Base-by-base conservation (phyloP, 1,140 invertebrate species). In the Vollenhovia emeryi region DNA sequence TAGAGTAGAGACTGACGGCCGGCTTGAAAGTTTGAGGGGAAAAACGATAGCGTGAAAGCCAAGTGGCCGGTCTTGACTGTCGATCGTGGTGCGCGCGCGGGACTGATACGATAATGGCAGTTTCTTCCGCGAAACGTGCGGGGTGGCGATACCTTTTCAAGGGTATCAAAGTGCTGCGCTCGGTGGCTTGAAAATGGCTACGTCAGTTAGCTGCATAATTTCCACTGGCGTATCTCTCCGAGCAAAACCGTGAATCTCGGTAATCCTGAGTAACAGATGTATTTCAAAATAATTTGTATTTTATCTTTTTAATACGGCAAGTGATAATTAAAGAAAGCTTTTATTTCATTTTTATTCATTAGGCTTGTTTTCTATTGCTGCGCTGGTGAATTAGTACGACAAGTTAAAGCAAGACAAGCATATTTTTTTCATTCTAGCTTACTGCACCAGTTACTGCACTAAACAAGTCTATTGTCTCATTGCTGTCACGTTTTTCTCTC, bases 51-150 rank as follows among this genome's bases (percentile, higher is more conserved):
- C 24, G 57, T 36, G 30, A 8, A 62, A 57, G 50, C 30, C 80
- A n/a, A 24, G 52, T 52, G 69, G 69, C 24, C 48, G 69, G 7
- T 62, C 69, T 48, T 75, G 55, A 62, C 55, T 84, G 45, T 24
- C 43, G 68, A 82, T 71, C 66, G 27, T 52, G 33, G 24, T n/a
- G n/a, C 9, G 18, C 2, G 18, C 33, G 15, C 18, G 24, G 48
- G n/a, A 40, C 52, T 59, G 50, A 57, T 36, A 48, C 75, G 43
- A 73, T 71, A 52, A 68, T 24, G 18, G 18, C 40, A 18, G 24
- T 71, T 45, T 50, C 21, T 69, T 27, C 4, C 3, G 27, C 18
- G 18, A 60, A 43, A 80, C 45, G n/a, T 79, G 75, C 43, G 11
- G 48, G 55, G 0, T 5, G n/a, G 24, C 4, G 43, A 48, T 52